Percentiles rank a stretch among this genome's conserved stretches.
These are phyloP conservation scores for Diloba caeruleocephala DNA, from an alignment of 2,888 invertebrate genomes.

Conservation along the genomic window DNA sequence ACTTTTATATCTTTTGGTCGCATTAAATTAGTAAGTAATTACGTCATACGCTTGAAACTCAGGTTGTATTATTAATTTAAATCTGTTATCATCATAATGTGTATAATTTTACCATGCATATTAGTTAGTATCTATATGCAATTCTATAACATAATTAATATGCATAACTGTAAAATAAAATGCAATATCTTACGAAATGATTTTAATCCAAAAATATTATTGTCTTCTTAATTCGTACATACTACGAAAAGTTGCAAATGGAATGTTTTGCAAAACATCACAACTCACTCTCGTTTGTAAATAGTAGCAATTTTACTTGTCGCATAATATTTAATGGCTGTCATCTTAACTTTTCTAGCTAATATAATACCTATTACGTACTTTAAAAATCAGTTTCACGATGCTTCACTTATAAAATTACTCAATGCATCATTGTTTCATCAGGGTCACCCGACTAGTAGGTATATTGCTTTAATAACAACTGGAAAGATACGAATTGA, in stretches of 20 bases:
- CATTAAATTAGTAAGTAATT: conserved; percentile 19
- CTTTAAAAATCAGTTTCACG: conserved; percentile 7
- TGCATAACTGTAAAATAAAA: too few species aligned
- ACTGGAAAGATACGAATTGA: conserved; percentile 19
- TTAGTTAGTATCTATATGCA: too few species aligned
- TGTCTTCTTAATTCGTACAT: too few species aligned
- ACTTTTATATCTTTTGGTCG: conserved; percentile 13
- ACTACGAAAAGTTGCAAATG: background rate
- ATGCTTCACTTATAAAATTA: conserved; percentile 11
- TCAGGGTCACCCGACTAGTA: conserved; percentile 23
- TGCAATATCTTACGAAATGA: too few species aligned
- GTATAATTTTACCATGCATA: too few species aligned
- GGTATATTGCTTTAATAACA: conserved; percentile 20
- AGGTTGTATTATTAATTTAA: conserved; percentile 3
- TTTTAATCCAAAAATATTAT: too few species aligned
- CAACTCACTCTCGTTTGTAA: conserved; percentile 6
- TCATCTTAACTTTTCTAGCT: background rate
- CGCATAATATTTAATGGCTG: conserved; percentile 5
- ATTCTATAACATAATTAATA: too few species aligned
- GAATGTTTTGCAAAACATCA: background rate
- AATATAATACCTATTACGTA: conserved; percentile 3
- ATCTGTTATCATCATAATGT: too few species aligned
- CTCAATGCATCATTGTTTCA: conserved; percentile 43
- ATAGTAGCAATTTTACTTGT: background rate
- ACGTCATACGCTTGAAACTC: conserved; percentile 12